Percentiles rank a stretch among this genome's conserved stretches.
Evolutionary conservation across 2,113 vertebrate species (phyloP).

Genomic region (Cinclus cinclus): DNA sequence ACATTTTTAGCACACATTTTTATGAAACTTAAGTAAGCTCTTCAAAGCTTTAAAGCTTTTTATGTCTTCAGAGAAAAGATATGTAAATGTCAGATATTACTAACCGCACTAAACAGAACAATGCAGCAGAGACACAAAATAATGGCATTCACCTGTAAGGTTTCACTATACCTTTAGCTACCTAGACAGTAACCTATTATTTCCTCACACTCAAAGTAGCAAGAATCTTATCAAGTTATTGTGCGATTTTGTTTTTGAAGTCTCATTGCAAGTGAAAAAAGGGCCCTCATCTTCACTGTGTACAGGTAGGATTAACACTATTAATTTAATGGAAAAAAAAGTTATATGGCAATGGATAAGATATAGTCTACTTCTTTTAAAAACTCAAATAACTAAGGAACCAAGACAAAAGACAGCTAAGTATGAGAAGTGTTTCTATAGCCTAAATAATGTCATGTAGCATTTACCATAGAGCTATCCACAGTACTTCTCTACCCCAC

Average conservation of each 20-base stretch:
- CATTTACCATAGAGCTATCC: background rate
- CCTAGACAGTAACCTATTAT: background rate
- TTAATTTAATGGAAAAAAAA: background rate
- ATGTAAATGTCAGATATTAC: background rate
- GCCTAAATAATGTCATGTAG: background rate
- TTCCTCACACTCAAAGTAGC: background rate
- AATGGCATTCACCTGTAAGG: background rate
- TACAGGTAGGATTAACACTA: background rate
- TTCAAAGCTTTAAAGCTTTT: background rate
- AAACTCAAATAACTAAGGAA: background rate
- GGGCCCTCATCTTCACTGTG: background rate
- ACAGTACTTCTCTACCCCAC: background rate
- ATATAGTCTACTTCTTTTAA: background rate
- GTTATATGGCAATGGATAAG: fast-evolving
- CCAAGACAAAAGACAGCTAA: background rate
- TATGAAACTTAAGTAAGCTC: background rate
- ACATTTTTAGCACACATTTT: background rate
- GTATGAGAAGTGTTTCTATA: background rate
- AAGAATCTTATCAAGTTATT: background rate
- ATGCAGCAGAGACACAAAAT: background rate
- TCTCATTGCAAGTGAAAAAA: background rate
- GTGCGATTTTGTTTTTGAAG: background rate
- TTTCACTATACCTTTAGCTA: background rate
- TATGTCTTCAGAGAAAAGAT: background rate
- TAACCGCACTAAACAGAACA: background rate